Evolutionary conservation across 2,888 invertebrate species (phyloP), one percentile per base, ranked within the genome.

Genomic region (Chalcosyrphus nemorum): DNA sequence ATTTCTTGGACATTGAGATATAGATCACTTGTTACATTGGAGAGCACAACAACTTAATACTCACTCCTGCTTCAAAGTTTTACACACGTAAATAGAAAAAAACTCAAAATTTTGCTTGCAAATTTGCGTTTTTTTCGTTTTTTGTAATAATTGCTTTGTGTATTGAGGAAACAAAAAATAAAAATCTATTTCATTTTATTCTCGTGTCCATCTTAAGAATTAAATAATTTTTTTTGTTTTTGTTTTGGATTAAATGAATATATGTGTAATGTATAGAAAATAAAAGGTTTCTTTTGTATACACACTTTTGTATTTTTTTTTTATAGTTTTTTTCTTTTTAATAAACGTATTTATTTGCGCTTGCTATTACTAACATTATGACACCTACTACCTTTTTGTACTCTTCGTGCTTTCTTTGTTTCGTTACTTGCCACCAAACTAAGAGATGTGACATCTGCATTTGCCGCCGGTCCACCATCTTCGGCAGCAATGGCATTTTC

Each of bases 351-450:
- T 80, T 81, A 84, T 81, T 90, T 91, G 88, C 91, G 91, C 89
- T 91, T 91, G 89, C 90, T 91, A 89, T 88, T 89, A 89, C 90
- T 75, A 75, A 84, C 88, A 89, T 89, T 90, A 86, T 89, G 88
- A 89, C 90, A 91, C 89, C 91, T 89, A 88, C 89, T 90, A 89
- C 89, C 89, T 88, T 91, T 91, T 91, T 91, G 91, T 91, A 91
- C 91, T 91, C 91, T 91, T 89, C 91, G 91, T 91, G 91, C 90
- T 89, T 91, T 91, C 87, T 91, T 91, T 86, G 90, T 89, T 86
- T 91, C 89, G 74, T 88, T 88, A 88, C 87, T 89, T 81, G 68
- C 76, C 87, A 85, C 45, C 47, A 70, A 47, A 81, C 57, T 85
- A 19, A 86, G 86, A 88, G 88, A 87, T 87, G 86, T 81, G 56